Base-by-base conservation (phyloP, 2,113 vertebrate genomes). In the Channa argus region DNA sequence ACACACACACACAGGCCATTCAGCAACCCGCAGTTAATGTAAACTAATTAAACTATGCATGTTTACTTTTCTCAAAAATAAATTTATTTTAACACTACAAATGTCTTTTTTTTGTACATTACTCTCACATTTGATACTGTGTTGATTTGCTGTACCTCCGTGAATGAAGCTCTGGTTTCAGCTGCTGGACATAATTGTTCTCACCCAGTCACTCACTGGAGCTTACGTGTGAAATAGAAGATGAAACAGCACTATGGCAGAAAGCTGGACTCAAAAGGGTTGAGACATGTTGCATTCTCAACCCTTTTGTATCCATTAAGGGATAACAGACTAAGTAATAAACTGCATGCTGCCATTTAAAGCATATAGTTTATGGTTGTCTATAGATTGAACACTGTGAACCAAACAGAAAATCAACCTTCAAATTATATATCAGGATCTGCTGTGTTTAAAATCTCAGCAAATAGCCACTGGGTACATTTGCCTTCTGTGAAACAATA, bases 291-390 rank as follows among this genome's bases (percentile, higher is more conserved):
- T 41, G 6, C 39, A 7, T 45, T 50, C 12, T 47, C 15, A 47
- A 41, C 44, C 36, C 50, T 49, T 53, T 59, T 24, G 5, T 46
- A 1, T 45, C 37, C 37, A 61, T 62, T 54, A 62, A 14, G 33
- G 44, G 45, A 43, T 10, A 3, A 7, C 53, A 59, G 49, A 5
- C 49, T 11, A 49, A n/a, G 49, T 54, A 49, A 12, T 56, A 63
- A 58, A 63, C 58, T 44, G 11, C 10, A 3, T 8, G 50, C 6
- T 55, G 34, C 24, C 24, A 24, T 24, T 24, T 24, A 24, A 24
- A 24, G 24, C 24, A 24, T 24, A 24, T 37, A 50, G 37, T 44
- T 65, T 64, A 43, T 5, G 50, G 51, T 14, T 74, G 64, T 52
- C 63, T 37, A 65, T 44, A 46, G 63, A 5, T 6, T 8, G 63